Base-by-base conservation (phyloP, 2,888 invertebrate genomes). In the Thalpophila matura region DNA sequence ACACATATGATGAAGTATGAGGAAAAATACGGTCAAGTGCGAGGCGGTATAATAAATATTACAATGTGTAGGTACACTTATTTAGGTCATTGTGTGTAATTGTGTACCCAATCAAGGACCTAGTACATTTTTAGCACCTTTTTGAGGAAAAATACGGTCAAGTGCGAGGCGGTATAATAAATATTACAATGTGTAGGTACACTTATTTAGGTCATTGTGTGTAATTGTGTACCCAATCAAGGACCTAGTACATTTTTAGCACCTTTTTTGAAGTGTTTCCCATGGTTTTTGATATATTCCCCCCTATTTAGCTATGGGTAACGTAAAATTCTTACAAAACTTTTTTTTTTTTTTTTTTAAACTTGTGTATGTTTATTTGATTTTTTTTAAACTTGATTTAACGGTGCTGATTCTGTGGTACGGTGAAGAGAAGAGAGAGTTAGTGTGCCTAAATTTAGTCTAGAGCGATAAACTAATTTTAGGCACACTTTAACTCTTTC, bases 1-100 rank as follows among this genome's bases (percentile, higher is more conserved):
- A 40, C 49, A 29, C 54, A 62, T 20, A 55, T 35, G 35, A 29
- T 49, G 35, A 22, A 50, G 20, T 72, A 16, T 9, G 57, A 47
- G 57, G 57, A 65, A 73, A 50, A 73, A 73, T 53, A 65, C 69
- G 74, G 67, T 73, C 74, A 69, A 69, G 69, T 73, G 58, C 33
- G 53, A 38, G 20, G 33, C 20, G 42, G 14, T 46, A 22, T 24
- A 18, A 22, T 22, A 33, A 45, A 27, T 38, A 27, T 20, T 38
- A 31, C 3, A 20, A 12, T 1, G 14, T 43, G 9, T 20, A n/a
- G n/a, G n/a, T n/a, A 16, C 20, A 43, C 26, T 69, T 40, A 69
- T 60, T 65, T 60, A 7, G 64, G 70, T 65, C 62, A 65, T 33
- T 59, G 27, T 64, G 69, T 59, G 1, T 7, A 31, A n/a, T n/a